These are phyloP conservation scores for Thryonomys swinderianus DNA, from an alignment of 2,113 vertebrate species.

Conservation along the genomic window DNA sequence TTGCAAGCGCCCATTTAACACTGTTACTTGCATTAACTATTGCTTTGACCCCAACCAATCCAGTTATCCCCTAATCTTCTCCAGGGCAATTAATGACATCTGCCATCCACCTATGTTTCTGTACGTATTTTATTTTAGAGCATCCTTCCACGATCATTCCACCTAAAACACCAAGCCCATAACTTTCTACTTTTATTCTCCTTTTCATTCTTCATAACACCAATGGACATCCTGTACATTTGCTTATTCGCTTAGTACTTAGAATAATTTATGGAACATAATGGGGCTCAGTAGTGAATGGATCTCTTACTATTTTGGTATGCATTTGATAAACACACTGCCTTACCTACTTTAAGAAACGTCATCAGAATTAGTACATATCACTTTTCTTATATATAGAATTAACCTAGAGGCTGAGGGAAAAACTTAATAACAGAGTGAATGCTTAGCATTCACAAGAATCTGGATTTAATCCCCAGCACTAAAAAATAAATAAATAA, in stretches of 20 bases:
- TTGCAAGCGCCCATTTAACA: not conserved
- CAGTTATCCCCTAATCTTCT: not conserved
- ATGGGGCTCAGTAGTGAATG: not conserved
- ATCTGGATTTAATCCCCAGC: not conserved
- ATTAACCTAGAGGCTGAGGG: not conserved
- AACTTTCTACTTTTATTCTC: not conserved
- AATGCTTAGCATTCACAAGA: not conserved
- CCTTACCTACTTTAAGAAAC: not conserved
- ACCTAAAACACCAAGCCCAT: not conserved
- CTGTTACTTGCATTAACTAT: not conserved
- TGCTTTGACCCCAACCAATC: not conserved
- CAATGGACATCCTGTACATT: not conserved
- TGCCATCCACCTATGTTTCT: not conserved
- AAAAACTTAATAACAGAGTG: not conserved
- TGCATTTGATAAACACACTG: constrained; percentile 41
- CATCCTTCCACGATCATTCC: not conserved
- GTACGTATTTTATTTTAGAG: not conserved
- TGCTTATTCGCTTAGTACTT: not conserved
- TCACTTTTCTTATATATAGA: constrained; percentile 11
- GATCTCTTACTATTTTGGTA: not conserved
- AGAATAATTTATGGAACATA: not conserved
- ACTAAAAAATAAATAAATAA: not conserved
- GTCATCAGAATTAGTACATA: not conserved
- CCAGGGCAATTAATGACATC: not conserved
- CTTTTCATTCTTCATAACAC: constrained; percentile 5